Conservation (phyloP, 2,113 vertebrate genomes). For the Cichladusa arquata region DNA sequence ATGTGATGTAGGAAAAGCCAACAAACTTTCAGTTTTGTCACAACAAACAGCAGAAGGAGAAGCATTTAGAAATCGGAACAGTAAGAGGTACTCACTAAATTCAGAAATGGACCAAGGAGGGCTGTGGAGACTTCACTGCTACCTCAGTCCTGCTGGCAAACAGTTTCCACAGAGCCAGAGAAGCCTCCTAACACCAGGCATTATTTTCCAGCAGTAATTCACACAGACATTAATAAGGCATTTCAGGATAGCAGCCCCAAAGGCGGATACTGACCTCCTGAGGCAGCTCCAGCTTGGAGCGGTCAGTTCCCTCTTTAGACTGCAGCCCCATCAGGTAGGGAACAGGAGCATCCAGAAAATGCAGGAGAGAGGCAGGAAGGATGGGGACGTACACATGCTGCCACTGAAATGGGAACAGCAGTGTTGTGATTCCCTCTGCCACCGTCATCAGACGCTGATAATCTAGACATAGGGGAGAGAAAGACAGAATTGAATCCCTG, state of each 20-base stretch:
- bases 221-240: fast-evolving
- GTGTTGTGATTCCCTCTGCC: slow-evolving; percentile 88
- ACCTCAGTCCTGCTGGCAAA: not conserved
- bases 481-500: not conserved
- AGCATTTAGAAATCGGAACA: not conserved
- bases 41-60: not conserved
- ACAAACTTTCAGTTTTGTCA: not conserved
- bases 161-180: not conserved
- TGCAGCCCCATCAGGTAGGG: slow-evolving; percentile 97
- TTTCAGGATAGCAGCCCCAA: not conserved
- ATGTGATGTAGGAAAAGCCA: not conserved
- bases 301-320: slow-evolving; percentile 89
- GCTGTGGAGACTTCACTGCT: not conserved
- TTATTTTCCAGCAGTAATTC: not conserved
- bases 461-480: slow-evolving; percentile 73
- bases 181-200: not conserved
- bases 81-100: not conserved
- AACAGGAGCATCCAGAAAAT: slow-evolving; percentile 95
- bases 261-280: slow-evolving; percentile 82
- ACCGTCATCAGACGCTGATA: slow-evolving; percentile 96
- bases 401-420: slow-evolving; percentile 98
- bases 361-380: slow-evolving; percentile 89
- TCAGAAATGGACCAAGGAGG: not conserved
- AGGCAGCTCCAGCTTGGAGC: slow-evolving; percentile 92
- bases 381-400: slow-evolving; percentile 97